Evolutionary conservation across 2,888 invertebrate genomes (phyloP), one percentile per base, ranked within the genome.

Genomic region (Prosopocoilus inquinatus): DNA sequence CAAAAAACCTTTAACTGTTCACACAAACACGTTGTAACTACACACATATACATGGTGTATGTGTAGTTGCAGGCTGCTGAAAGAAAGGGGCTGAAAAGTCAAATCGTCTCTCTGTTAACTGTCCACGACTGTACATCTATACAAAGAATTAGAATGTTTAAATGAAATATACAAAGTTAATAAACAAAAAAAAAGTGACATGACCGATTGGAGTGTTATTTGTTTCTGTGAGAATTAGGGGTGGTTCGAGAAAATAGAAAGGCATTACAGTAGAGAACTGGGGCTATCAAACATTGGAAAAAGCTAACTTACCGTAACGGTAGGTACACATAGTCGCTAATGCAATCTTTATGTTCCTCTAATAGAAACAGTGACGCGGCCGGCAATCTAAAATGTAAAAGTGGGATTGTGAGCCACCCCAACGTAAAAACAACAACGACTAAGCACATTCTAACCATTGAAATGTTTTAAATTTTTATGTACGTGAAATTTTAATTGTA

Each of bases 271-370:
- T 58, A 59, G 56, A 57, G 62, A 59, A 68, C 66, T 67, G 66
- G 64, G 63, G 67, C 67, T 64, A 70, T 69, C 69, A 69, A 68
- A 68, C 68, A 69, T 63, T 69, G 69, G 65, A 66, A 67, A 67
- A 65, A 69, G 66, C 65, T 72, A 72, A 72, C 71, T 69, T 70
- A 70, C 68, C 72, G 72, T 68, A 71, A 70, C 72, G 65, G 68
- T 71, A 67, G 68, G 69, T 71, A 73, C 71, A 73, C 69, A 71
- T 71, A 68, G 70, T 65, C 68, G 68, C 71, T 72, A 73, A 73
- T 73, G 73, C 73, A 72, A 71, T 73, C 73, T 73, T 73, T 73
- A 73, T 73, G 73, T 73, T 72, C 70, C 71, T 66, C 69, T 72
- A 73, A 73, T 73, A 73, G 73, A 71, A 71, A 71, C 70, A 71